These are phyloP conservation scores for Sesamia nonagrioides DNA, from an alignment of 1,140 invertebrate species.

Conservation along the genomic window DNA sequence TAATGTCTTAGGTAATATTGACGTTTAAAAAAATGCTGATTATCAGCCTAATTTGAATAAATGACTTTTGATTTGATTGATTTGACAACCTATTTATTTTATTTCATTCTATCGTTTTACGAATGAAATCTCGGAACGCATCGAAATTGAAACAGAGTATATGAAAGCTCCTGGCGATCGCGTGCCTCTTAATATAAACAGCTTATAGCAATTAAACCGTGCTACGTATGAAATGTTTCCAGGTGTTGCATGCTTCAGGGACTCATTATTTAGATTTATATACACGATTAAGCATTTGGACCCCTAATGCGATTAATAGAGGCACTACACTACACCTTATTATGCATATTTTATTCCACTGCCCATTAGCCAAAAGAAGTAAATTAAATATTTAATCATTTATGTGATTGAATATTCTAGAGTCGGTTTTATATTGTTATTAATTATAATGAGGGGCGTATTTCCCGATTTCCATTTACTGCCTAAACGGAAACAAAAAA, in stretches of 20 bases:
- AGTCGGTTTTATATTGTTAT: neutral
- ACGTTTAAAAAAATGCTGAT: too few relatives aligned
- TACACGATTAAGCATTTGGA: slow-evolving; percentile 43
- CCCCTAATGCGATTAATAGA: slow-evolving; percentile 44
- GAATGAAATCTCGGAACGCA: too few relatives aligned
- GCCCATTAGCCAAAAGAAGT: neutral
- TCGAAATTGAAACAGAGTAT: neutral
- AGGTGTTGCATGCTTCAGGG: slow-evolving; percentile 40
- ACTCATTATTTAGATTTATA: slow-evolving; percentile 50
- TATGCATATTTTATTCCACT: slow-evolving; percentile 30
- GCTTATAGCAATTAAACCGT: slow-evolving; percentile 20
- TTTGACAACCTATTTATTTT: too few relatives aligned
- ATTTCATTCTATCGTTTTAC: too few relatives aligned
- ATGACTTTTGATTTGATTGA: too few relatives aligned
- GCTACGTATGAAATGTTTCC: slow-evolving; percentile 46
- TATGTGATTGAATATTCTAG: slow-evolving; percentile 22
- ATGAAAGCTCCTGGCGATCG: neutral
- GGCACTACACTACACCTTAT: slow-evolving; percentile 23
- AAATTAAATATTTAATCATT: slow-evolving; percentile 25
- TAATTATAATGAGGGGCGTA: slow-evolving; percentile 18
- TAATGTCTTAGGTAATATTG: too few relatives aligned
- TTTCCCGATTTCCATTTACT: neutral
- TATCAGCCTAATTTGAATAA: too few relatives aligned
- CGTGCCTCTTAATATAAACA: slow-evolving; percentile 47
- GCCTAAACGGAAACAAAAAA: neutral